Base-by-base conservation (phyloP, 2,888 invertebrate species). In the Sepioteuthis lessoniana region DNA sequence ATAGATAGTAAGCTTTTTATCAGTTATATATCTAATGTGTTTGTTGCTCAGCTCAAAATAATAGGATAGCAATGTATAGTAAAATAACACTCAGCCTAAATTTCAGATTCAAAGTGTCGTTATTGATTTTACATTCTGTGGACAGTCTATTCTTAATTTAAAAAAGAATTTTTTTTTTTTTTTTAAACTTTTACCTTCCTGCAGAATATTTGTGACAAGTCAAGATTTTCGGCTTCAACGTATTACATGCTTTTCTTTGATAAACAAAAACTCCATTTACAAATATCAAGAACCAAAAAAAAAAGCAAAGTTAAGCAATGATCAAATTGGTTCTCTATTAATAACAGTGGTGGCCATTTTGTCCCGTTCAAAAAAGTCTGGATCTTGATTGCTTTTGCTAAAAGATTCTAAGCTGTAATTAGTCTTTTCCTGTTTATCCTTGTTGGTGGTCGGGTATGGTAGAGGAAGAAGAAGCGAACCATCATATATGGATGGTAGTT, bases 371-470 rank as follows among this genome's bases (percentile, higher is more conserved):
- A 42, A 42, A 42, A 21, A 3, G 55, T 55, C 55, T n/a, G n/a
- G 76, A 76, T 76, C 76, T 35, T 76, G 76, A 76, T 76, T 76
- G 76, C 76, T 76, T n/a, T 16, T 35, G 76, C 76, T 76, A 8
- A 38, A 46, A 47, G 92, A 42, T 38, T 92, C 31, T 42, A 10
- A 42, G 38, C 21, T 38, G 92, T 38, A 46, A 92, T 92, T 46
- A 92, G 31, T 38, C 92, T 38, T 19, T 47, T 92, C 46, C 47
- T 92, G 92, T 46, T 92, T 92, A 46, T 47, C 46, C 92, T 92
- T 46, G 46, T 42, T 92, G 42, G 46, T 92, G 46, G 37, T 31
- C n/a, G 16, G 92, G 16, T 46, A 35, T 16, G 31, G 31, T 13
- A 21, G 31, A 35, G 31, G 28, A 37, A 10, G 13, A 47, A 16